Base-by-base conservation (phyloP, 2,797 vertebrate species). In the Cyclura pinguis region DNA sequence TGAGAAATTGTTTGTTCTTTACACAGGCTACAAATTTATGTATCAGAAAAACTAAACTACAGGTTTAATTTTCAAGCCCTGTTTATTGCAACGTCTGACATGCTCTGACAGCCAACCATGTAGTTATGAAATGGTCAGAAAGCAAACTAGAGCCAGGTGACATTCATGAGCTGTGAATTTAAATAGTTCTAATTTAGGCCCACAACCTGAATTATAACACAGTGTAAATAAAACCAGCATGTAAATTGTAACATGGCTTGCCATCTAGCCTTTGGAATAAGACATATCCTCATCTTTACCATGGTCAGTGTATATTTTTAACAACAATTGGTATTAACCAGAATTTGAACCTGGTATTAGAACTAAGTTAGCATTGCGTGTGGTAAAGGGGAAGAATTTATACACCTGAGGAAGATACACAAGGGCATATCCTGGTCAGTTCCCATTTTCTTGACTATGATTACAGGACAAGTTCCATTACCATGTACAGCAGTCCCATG, bases 21-120 rank as follows among this genome's bases (percentile, higher is more conserved):
- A 29, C 50, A 35, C 32, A 10, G 84, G 16, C 27, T 72, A 14
- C 16, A n/a, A 27, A 47, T 1, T 83, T 80, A 77, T 35, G 29
- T 52, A 6, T 67, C 13, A 88, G 9, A 74, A 77, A 85, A 55
- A 3, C 42, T 80, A 85, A 38, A 32, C 29, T 85, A 32, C 12
- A n/a, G 38, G 69, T 57, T 88, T 82, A 29, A 32, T 74, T 69
- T 89, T 72, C 62, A 90, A 47, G 50, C 20, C 35, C 76, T 80
- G 20, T 80, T 89, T 78, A 80, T 24, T 84, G 72, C 72, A 76
- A 74, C 20, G 13, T 14, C 22, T 84, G 22, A 72, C 78, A 72
- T 72, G 14, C 6, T n/a, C 52, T 72, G 74, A 80, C 35, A 76
- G 76, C n/a, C 73, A 86, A 69, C 18, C n/a, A 59, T 35, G 32